Base-by-base conservation (phyloP, 2,113 vertebrate genomes). In the Athene cunicularia region DNA sequence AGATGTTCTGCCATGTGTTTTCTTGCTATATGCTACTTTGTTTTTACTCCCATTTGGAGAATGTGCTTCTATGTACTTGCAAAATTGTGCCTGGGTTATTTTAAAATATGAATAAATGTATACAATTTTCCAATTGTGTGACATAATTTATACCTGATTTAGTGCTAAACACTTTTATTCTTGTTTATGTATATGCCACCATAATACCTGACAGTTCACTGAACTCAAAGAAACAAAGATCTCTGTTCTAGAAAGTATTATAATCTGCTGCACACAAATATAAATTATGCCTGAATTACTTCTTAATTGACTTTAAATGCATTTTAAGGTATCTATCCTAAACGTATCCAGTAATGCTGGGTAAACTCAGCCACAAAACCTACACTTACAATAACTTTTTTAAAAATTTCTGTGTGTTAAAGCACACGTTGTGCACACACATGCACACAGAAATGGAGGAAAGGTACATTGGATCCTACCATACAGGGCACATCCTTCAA, bases 51-150 rank as follows among this genome's bases (percentile, higher is more conserved):
- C 64, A 85, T 97, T 97, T 97, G 94, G 90, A 97, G 86, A 96
- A 95, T 90, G 92, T 94, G 75, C 90, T 97, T 95, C 62, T 94
- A 33, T 97, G 87, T 98, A 95, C 64, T 96, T 97, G 87, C 75
- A 97, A 96, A 97, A 93, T 94, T 96, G 95, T 97, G 92, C 90
- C 95, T 95, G 95, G 55, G 83, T 91, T 97, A 97, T 96, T 98
- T 97, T 95, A 95, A 97, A 94, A 91, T 82, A 71, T 95, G 58
- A 97, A 98, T 98, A 98, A 98, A 96, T 84, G 26, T 92, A 35
- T 97, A 94, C 14, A 37, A 45, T 98, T 98, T 98, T 94, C 41
- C 82, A 95, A 68, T 85, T 93, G 52, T 90, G 58, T 93, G 79
- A 55, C 21, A 66, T 80, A 85, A 93, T 90, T 90, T 91, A 30